Evolutionary conservation across 2,888 invertebrate genomes (phyloP).

Genomic region (Trichogramma evanescens): DNA sequence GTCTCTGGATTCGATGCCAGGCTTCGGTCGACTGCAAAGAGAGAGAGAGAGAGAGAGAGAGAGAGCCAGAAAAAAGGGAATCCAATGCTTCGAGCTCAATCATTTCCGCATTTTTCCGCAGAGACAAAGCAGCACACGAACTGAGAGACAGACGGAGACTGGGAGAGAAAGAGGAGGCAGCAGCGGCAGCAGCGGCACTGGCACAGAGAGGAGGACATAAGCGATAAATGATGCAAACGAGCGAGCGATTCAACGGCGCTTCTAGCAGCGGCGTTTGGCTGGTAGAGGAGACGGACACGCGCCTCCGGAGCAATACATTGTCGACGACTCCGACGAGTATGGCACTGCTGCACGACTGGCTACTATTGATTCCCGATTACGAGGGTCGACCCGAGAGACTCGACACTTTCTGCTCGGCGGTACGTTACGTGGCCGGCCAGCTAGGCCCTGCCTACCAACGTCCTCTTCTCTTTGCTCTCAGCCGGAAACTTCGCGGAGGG

Average conservation of each 20-base stretch:
- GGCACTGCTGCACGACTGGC: constrained; percentile 2
- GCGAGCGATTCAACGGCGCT: not conserved
- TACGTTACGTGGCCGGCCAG: constrained; percentile 1
- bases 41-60: no score
- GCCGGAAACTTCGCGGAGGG: constrained; percentile 2
- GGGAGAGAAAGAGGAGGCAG: not conserved
- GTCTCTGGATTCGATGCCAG: no score
- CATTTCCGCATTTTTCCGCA: no score
- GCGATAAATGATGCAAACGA: constrained; percentile 10
- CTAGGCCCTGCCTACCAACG: not conserved
- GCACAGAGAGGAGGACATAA: not conserved
- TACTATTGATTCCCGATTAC: constrained; percentile 16
- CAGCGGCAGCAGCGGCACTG: not conserved
- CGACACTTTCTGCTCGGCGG: constrained; percentile 7
- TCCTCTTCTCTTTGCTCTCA: constrained; percentile 8
- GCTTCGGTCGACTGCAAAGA: no score
- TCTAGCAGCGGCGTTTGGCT: constrained; percentile 9
- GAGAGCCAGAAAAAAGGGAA: no score
- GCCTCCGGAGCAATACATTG: not conserved
- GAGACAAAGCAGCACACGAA: no score
- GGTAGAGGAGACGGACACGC: not conserved
- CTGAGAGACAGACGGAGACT: not conserved
- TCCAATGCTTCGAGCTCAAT: no score
- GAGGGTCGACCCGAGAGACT: constrained; percentile 9
- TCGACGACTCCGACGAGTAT: not conserved